These are phyloP conservation scores for Hydractinia symbiolongicarpus DNA, from an alignment of 30 jellyfish, hydroid and myxozoan genomes.

Conservation along the genomic window DNA sequence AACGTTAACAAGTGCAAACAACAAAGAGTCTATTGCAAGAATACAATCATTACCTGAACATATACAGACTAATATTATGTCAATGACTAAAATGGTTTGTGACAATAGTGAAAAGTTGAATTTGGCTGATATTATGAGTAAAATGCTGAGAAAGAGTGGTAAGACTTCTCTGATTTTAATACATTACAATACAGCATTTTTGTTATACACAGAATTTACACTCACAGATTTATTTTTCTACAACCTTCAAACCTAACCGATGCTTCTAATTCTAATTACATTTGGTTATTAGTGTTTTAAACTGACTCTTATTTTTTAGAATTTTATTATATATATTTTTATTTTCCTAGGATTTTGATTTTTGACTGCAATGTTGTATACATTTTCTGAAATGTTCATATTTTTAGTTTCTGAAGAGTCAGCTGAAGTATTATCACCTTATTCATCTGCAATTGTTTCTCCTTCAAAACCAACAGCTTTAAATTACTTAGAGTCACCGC, in stretches of 20 bases:
- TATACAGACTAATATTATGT: constrained; percentile 34
- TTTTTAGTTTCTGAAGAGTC: neutral
- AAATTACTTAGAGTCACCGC: constrained; percentile 7
- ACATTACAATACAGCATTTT: no score
- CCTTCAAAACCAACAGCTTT: neutral
- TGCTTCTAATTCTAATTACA: no score
- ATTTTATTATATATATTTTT: no score
- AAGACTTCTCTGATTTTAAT: neutral
- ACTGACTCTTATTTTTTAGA: no score
- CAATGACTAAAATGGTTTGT: constrained; percentile 38
- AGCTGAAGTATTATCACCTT: neutral
- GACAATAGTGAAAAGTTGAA: constrained; percentile 28
- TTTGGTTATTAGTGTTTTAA: no score
- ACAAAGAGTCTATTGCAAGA: constrained; percentile 17
- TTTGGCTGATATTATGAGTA: constrained; percentile 17
- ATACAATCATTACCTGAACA: constrained; percentile 21
- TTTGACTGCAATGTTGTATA: neutral
- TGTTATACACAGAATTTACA: neutral
- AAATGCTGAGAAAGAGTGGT: constrained; percentile 18
- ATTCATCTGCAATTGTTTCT: neutral
- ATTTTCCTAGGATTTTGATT: neutral
- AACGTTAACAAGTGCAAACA: constrained; percentile 27
- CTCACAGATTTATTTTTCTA: neutral
- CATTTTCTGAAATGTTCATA: neutral
- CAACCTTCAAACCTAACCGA: no score